A percentile compares a stretch with the other conserved stretches of the same genome.
phyloP scores from a whole-genome alignment of 2,797 vertebrate species.

The Loris lydekkerianus region DNA sequence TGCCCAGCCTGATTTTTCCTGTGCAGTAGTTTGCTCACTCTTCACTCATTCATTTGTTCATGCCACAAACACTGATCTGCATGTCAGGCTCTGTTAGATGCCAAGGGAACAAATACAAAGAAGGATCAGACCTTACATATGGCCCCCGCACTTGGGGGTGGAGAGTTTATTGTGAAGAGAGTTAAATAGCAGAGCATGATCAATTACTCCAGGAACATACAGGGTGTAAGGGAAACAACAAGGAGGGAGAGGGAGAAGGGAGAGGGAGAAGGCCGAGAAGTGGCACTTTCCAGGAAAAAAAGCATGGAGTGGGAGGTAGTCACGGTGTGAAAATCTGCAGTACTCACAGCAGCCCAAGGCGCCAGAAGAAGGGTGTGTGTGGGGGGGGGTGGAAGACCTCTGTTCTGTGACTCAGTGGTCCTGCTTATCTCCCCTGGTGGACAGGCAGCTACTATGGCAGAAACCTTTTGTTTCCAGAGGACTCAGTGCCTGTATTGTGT shows the following conservation, averaged over 20 bases:
- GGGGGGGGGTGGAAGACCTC: neutral
- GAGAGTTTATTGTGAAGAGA: neutral
- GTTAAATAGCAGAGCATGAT: neutral
- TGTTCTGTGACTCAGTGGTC: neutral
- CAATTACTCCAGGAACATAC: neutral
- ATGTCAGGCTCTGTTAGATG: neutral
- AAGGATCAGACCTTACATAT: neutral
- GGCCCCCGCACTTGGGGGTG: neutral
- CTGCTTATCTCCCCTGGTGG: neutral
- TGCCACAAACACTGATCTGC: neutral
- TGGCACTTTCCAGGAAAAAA: neutral
- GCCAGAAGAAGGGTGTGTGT: neutral
- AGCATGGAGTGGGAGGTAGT: neutral
- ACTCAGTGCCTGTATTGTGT: neutral
- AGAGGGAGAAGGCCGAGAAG: neutral
- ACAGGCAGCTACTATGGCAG: neutral
- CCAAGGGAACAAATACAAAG: neutral
- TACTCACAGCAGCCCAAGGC: neutral
- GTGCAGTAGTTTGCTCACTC: neutral
- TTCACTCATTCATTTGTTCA: neutral
- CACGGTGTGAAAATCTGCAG: accelerated
- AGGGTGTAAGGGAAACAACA: neutral
- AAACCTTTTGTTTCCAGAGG: neutral
- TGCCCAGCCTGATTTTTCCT: neutral
- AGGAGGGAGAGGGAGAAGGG: neutral